phyloP scores from a whole-genome alignment of 2,888 invertebrate genomes.

The Priocnemis perturbator region DNA sequence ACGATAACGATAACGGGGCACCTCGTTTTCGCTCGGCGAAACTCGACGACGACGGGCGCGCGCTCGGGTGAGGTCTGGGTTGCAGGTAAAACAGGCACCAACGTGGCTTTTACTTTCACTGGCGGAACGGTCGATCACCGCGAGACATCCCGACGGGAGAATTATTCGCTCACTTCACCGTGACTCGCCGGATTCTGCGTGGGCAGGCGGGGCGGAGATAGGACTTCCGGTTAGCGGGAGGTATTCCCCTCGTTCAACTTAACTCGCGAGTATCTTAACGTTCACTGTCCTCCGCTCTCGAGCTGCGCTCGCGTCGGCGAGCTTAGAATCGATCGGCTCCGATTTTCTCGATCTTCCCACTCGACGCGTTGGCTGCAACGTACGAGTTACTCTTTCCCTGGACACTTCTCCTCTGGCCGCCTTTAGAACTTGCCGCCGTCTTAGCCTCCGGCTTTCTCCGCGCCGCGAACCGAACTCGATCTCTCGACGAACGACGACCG shows the following conservation, averaged over 20 bases:
- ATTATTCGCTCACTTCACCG: constrained; percentile 12
- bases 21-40: constrained; percentile 19
- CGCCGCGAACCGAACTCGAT: too few species aligned
- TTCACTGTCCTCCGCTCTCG: constrained; percentile 3
- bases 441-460: too few species aligned
- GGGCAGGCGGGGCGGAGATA: too few species aligned
- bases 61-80: background rate
- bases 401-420: too few species aligned
- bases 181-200: constrained; percentile 2
- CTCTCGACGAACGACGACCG: too few species aligned
- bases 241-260: background rate
- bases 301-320: background rate
- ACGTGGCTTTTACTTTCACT: constrained; percentile 56
- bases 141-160: constrained; percentile 27
- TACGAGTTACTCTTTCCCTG: too few species aligned
- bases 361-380: too few species aligned
- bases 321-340: background rate
- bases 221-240: constrained; percentile 6
- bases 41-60: constrained; percentile 11
- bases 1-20: constrained; percentile 30
- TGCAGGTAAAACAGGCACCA: constrained; percentile 35
- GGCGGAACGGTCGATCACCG: constrained; percentile 36
- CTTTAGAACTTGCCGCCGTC: too few species aligned
- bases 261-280: background rate
- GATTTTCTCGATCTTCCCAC: background rate